phyloP scores from a whole-genome alignment of 2,888 invertebrate genomes.

The Rapana venosa region DNA sequence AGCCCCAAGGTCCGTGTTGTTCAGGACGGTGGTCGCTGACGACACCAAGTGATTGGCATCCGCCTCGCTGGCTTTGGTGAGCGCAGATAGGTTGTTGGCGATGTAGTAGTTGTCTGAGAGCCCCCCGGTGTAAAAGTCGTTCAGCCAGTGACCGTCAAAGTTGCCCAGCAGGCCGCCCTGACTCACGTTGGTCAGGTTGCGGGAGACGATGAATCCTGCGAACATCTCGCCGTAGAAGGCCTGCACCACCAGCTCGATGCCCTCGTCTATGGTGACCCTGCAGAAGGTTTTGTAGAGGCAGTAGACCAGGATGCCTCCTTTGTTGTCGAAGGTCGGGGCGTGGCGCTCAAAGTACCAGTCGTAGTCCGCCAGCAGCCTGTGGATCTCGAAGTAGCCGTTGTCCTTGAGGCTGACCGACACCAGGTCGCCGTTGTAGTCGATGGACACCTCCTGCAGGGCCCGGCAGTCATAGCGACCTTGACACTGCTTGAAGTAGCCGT shows the following conservation, averaged over 20 bases:
- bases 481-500: constrained; percentile 33
- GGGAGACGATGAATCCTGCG: constrained; percentile 21
- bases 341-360: background rate
- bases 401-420: constrained; percentile 14
- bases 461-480: constrained; percentile 41
- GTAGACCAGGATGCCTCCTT: background rate
- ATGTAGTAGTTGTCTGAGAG: background rate
- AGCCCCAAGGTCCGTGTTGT: constrained; percentile 7
- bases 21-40: background rate
- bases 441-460: constrained; percentile 31
- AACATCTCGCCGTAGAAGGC: constrained; percentile 31
- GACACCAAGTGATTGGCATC: background rate
- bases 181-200: constrained; percentile 33
- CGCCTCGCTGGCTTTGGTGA: background rate
- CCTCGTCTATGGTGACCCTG: constrained; percentile 24
- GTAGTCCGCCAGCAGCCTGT: background rate
- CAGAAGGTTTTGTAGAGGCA: background rate
- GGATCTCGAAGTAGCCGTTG: background rate
- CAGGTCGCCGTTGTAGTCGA: constrained; percentile 18
- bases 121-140: constrained; percentile 31
- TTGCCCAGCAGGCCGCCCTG: constrained; percentile 39
- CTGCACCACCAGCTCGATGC: constrained; percentile 11
- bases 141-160: constrained; percentile 42
- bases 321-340: background rate
- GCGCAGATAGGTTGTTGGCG: background rate